Evolutionary conservation across 2,888 invertebrate species (phyloP), one percentile per base, ranked within the genome.

Genomic region (Drosophila pseudotalamancana): DNA sequence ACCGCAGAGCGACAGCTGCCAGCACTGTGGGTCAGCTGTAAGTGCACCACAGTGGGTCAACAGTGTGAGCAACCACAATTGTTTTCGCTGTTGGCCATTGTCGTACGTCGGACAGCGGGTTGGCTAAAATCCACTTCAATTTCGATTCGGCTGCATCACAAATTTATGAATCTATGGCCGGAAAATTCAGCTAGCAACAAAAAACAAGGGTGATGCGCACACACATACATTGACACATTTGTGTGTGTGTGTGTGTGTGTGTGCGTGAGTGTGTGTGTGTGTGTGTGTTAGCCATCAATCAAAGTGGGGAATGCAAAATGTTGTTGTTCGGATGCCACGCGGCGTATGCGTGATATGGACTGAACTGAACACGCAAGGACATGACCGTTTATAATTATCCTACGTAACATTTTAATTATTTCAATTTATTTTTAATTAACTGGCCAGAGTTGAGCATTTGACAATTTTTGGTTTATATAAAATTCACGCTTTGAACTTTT

Each of bases 391-490:
- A 55, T 70, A 84, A 80, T 84, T 72, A 80, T 74, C 29, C 35
- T 39, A n/a, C 60, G 42, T 49, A 46, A 74, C 66, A 62, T 82
- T 85, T 76, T 76, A 79, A 76, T 82, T 82, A 82, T 64, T 79
- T 66, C 62, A 76, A 78, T 85, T 78, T 61, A 71, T 79, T 76
- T 85, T 85, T 85, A 85, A 81, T 81, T 82, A 85, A 85, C 76
- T 48, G n/a, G 39, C 45, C 55, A n/a, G 32, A 9, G 29, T 25
- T 2, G 3, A 27, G 14, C 32, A 68, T 49, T 53, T 53, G 49
- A 53, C 75, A 69, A 65, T 65, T 55, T 57, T 55, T 57, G 42
- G 48, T 40, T 46, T 42, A 29, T n/a, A 8, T 25, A 51, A 62
- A 67, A 56, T 67, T 61, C 55, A 43, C 49, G 63, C 72, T 72